These are phyloP conservation scores for Esox niger DNA, from an alignment of 2,113 vertebrate species.

Conservation along the genomic window DNA sequence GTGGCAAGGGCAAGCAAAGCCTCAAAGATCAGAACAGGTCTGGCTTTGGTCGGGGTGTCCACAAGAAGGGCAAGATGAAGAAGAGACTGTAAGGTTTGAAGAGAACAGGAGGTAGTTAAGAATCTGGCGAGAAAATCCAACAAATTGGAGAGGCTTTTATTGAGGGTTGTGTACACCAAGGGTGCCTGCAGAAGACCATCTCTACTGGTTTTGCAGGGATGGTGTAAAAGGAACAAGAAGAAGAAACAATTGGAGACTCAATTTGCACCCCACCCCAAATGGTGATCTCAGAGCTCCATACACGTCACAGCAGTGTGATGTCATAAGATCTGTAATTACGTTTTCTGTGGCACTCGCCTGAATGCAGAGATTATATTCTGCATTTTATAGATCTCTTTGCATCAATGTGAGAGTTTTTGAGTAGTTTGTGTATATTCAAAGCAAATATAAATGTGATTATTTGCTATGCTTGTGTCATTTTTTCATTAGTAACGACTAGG, in stretches of 20 bases:
- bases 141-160: background rate
- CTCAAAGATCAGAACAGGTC: conserved; percentile 78
- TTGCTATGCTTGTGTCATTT: background rate
- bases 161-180: background rate
- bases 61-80: conserved; percentile 88
- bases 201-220: background rate
- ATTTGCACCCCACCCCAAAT: too few species aligned
- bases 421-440: background rate
- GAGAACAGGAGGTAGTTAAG: conserved; percentile 34
- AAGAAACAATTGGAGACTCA: background rate
- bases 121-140: background rate
- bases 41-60: conserved; percentile 78
- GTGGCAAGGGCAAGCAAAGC: conserved; percentile 66
- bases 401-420: background rate
- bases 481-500: background rate
- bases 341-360: background rate
- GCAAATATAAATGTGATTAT: background rate
- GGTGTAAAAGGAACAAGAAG: background rate
- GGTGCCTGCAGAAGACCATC: background rate
- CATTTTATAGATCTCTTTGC: background rate
- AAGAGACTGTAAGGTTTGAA: conserved; percentile 76
- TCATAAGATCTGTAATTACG: background rate
- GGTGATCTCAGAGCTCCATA: too few species aligned
- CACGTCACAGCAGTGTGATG: background rate
- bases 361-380: background rate